Evolutionary conservation across 2,113 vertebrate species (phyloP), one percentile per base, ranked within the genome.

Genomic region (Caranx ignobilis): DNA sequence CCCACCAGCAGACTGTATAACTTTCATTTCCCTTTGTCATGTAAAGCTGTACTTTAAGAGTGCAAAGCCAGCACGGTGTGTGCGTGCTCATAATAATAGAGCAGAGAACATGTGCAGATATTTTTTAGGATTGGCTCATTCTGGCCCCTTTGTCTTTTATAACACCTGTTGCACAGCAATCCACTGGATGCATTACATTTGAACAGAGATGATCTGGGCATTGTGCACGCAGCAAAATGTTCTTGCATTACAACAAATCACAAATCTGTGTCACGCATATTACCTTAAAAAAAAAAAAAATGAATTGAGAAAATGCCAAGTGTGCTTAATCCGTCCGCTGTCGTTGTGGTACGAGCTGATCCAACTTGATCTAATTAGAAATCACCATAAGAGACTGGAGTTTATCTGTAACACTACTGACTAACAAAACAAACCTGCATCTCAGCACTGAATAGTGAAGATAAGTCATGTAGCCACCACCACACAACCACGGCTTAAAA

Each of bases 401-500:
- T 67, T 50, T 3, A 60, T 19, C 55, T 15, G 35, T 45, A 81
- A 74, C 19, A 19, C 7, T 10, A 19, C 56, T 71, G 64, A 31
- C 11, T 41, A 39, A 45, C 32, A 11, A 4, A 60, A 31, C 47
- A 34, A 1, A 47, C 45, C 45, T 47, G 12, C 15, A 43, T 6
- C 7, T 61, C 13, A 15, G 11, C 4, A 35, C 6, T n/a, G 37
- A 62, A n/a, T 21, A 21, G 34, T 41, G 12, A 35, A 16, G 21
- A 56, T 3, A 39, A 62, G 35, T 31, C 8, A 18, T 50, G 16
- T 5, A 10, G 32, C 31, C 39, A 47, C 32, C 52, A 57, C 12
- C 43, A 11, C 6, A 10, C 5, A 45, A 66, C 39, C 11, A 39
- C 64, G 31, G 39, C 32, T 18, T 6, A 35, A 43, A 47, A 45